phyloP scores from a whole-genome alignment of 2,888 invertebrate species.

The Meiosimyza decipiens region DNA sequence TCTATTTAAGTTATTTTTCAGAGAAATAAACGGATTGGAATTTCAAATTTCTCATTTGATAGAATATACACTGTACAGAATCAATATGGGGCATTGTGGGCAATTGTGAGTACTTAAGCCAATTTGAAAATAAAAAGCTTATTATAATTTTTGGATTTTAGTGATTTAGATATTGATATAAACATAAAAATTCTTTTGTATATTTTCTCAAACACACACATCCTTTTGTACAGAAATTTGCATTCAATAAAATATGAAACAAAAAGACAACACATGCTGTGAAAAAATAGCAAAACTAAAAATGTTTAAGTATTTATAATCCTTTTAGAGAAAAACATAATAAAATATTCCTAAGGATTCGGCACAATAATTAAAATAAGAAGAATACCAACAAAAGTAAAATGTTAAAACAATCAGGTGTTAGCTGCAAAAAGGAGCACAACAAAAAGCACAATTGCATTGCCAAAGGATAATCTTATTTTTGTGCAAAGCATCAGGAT shows the following conservation, averaged over 20 bases:
- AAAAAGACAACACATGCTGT: constrained; percentile 26
- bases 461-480: constrained; percentile 37
- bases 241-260: not conserved
- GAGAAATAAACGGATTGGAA: no score
- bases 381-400: not conserved
- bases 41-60: no score
- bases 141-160: no score
- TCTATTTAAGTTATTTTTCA: no score
- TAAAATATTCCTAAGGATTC: constrained; percentile 17
- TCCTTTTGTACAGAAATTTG: not conserved
- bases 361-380: constrained; percentile 1
- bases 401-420: constrained; percentile 13
- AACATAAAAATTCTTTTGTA: not conserved
- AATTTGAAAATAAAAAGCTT: no score
- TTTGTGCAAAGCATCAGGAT: constrained; percentile 16
- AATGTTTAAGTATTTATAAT: constrained; percentile 19
- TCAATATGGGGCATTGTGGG: no score
- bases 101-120: no score
- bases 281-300: constrained; percentile 15
- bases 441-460: constrained; percentile 35
- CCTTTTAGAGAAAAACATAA: constrained; percentile 12
- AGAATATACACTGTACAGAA: no score
- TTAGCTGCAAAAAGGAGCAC: constrained; percentile 24
- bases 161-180: no score
- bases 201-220: not conserved